A percentile compares a stretch with the other conserved stretches of the same genome.
Conservation (phyloP, 2,888 invertebrate genomes). For the Acanthosepion esculentum region DNA sequence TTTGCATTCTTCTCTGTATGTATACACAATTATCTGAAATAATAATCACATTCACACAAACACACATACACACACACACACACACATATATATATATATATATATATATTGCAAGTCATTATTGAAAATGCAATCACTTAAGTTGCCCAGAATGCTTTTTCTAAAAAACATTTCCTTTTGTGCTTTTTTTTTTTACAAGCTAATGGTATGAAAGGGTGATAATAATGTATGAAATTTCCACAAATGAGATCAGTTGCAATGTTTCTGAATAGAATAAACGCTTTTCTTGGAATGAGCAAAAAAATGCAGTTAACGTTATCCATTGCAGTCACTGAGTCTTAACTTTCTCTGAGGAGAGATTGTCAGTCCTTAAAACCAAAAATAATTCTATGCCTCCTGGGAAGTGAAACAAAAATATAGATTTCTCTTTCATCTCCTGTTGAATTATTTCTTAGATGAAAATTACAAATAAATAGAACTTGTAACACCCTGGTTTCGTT, state of each 20-base stretch:
- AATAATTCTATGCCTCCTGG: background rate
- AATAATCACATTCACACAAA: no score
- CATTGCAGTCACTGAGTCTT: background rate
- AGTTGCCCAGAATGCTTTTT: background rate
- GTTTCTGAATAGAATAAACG: background rate
- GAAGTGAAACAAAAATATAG: background rate
- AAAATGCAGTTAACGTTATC: background rate
- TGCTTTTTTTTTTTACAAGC: background rate
- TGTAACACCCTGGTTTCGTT: no score
- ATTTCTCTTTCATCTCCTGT: background rate
- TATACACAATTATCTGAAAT: background rate
- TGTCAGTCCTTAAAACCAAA: background rate
- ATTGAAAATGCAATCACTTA: conserved; percentile 10
- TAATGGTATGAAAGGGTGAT: background rate
- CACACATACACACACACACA: no score
- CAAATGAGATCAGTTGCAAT: background rate
- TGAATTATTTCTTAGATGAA: background rate
- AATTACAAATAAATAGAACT: no score
- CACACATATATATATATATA: no score
- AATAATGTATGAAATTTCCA: background rate
- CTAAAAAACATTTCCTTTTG: background rate
- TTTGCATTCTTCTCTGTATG: background rate
- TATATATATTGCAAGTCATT: background rate
- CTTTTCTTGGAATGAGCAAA: background rate
- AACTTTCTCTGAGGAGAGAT: background rate